phyloP scores from a whole-genome alignment of 2,797 vertebrate species.

The Sebastolobus altivelis region DNA sequence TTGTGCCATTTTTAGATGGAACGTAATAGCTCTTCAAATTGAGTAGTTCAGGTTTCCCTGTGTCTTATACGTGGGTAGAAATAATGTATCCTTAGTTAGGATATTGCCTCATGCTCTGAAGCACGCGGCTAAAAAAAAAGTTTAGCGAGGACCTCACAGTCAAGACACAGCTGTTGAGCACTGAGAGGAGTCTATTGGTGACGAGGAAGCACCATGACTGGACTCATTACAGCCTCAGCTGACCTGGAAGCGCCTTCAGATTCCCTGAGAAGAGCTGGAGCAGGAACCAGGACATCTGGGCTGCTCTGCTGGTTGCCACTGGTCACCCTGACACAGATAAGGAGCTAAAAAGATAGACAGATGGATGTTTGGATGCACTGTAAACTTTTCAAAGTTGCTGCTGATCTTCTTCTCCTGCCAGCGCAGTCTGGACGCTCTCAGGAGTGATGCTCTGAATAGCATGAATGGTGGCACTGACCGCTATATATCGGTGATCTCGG shows the following conservation, averaged over 20 bases:
- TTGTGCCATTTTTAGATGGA: slow-evolving; percentile 13
- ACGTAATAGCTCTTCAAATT: not conserved
- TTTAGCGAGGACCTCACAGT: not conserved
- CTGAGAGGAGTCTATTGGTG: not conserved
- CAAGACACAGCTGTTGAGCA: not conserved
- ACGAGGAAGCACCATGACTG: not conserved
- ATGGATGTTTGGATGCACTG: slow-evolving; percentile 36
- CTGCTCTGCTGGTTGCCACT: slow-evolving; percentile 8
- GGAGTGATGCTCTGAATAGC: slow-evolving; percentile 34
- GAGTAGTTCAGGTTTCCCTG: not conserved
- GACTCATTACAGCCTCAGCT: slow-evolving; percentile 15
- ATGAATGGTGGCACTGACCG: not conserved
- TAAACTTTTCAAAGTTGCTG: slow-evolving; percentile 27
- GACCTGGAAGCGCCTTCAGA: slow-evolving; percentile 16
- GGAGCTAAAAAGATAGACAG: slow-evolving; percentile 22
- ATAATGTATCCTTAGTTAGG: not conserved
- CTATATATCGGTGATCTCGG: slow-evolving; percentile 21
- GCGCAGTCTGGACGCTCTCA: slow-evolving; percentile 1
- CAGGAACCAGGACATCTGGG: slow-evolving; percentile 44
- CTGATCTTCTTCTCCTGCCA: slow-evolving; percentile 27
- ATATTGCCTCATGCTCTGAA: not conserved
- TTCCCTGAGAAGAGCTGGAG: slow-evolving; percentile 20
- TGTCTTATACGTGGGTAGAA: not conserved
- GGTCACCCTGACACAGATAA: slow-evolving; percentile 57
- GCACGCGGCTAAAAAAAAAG: not conserved